A percentile compares a stretch with the other conserved stretches of the same genome.
These are phyloP conservation scores for Rissa tridactyla DNA, from an alignment of 2,113 vertebrate species.

Conservation along the genomic window DNA sequence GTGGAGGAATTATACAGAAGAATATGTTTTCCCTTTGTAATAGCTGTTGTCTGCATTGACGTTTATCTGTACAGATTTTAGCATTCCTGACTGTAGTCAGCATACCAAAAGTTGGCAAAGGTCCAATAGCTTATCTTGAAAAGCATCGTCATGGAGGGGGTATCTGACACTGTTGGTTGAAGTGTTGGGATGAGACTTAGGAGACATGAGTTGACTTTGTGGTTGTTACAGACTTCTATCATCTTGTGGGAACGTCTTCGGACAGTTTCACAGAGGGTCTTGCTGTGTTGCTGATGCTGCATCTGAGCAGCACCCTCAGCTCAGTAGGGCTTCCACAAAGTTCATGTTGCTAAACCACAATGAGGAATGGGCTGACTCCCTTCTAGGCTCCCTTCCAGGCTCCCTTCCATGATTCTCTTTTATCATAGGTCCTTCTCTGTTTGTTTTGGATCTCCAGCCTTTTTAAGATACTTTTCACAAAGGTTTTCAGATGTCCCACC, in stretches of 20 bases:
- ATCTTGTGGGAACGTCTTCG: not conserved
- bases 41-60: accelerated
- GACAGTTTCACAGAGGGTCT: not conserved
- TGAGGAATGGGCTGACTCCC: not conserved
- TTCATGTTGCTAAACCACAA: not conserved
- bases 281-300: not conserved
- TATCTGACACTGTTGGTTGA: not conserved
- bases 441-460: not conserved
- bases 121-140: not conserved
- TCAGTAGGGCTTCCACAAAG: not conserved
- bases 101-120: not conserved
- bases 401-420: not conserved
- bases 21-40: not conserved
- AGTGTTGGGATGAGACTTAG: not conserved
- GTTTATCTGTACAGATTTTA: not conserved
- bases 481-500: not conserved
- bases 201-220: not conserved
- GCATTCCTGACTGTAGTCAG: not conserved
- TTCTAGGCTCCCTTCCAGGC: not conserved
- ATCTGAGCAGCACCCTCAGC: not conserved
- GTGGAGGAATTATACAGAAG: constrained; percentile 48
- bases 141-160: not conserved
- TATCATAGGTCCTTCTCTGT: not conserved
- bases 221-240: not conserved
- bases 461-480: not conserved